Conservation (phyloP, 1,140 invertebrate genomes). For the Nymphalis io region DNA sequence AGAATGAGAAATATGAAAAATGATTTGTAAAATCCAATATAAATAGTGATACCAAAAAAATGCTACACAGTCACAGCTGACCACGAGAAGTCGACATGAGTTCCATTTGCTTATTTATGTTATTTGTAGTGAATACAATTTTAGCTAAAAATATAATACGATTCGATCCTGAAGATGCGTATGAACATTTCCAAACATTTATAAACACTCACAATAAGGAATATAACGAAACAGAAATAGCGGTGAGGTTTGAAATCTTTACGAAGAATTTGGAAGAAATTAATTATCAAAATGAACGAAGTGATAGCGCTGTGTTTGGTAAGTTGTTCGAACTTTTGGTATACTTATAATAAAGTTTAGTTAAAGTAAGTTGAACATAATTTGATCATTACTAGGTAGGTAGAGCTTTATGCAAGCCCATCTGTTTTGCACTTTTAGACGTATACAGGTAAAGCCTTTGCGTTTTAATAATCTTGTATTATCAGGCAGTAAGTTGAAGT, state of each 20-base stretch:
- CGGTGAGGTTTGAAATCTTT: conserved; percentile 19
- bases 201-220: conserved; percentile 18
- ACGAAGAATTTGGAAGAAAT: conserved; percentile 28
- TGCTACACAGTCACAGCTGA: too few species aligned
- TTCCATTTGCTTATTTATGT: background rate
- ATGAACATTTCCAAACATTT: conserved; percentile 25
- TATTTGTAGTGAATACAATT: background rate
- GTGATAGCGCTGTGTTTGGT: conserved; percentile 28
- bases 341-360: too few species aligned
- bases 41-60: background rate
- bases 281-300: conserved; percentile 22
- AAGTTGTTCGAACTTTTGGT: too few species aligned
- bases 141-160: conserved; percentile 2
- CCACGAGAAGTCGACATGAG: background rate
- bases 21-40: background rate
- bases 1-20: background rate
- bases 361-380: too few species aligned
- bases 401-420: too few species aligned
- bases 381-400: too few species aligned
- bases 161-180: background rate
- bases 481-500: too few species aligned
- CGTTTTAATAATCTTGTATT: too few species aligned
- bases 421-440: too few species aligned
- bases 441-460: too few species aligned
- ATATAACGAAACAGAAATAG: conserved; percentile 22